Base-by-base conservation (phyloP, 1,140 invertebrate species). In the Muscidifurax raptorellus region DNA sequence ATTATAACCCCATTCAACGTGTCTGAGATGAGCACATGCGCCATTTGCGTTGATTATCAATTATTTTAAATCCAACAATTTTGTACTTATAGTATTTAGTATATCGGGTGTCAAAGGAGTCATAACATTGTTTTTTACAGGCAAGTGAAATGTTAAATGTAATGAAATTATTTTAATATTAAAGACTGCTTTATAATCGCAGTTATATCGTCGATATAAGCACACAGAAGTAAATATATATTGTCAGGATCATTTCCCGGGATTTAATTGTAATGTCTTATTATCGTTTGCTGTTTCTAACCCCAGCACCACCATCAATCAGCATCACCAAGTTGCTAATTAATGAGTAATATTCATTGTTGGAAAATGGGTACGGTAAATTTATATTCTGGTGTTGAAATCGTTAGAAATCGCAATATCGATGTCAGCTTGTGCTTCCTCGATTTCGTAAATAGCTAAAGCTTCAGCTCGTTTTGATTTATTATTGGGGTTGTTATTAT, bases 171-270 rank as follows among this genome's bases (percentile, higher is more conserved):
- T 90, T 30, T 59, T 72, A 18, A 84, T 40, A 79, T 71, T 71
- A 79, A 87, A 86, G 18, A 90, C 90, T 18, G 91, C 90, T 87
- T 90, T 91, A 25, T n/a, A n/a, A n/a, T n/a, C n/a, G n/a, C n/a
- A n/a, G n/a, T n/a, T n/a, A n/a, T n/a, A n/a, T n/a, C n/a, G n/a
- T 90, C 91, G 1, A 89, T 90, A 52, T 86, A 85, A 32, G 91
- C 90, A 79, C 86, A 87, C 10, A 76, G 25, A 32, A 72, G 32
- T n/a, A 76, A 13, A 25, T n/a, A 22, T 44, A 76, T 76, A 76
- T 47, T 28, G n/a, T 59, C 27, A 7, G 40, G 47, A 52, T 77
- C 25, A 52, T 77, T 77, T 52, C 75, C 66, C 82, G 69, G n/a
- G 82, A 78, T 80, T 79, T 40, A 64, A 67, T 84, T 66, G 74